Evolutionary conservation across 2,113 vertebrate genomes (phyloP).

Genomic region (Mustela lutreola): DNA sequence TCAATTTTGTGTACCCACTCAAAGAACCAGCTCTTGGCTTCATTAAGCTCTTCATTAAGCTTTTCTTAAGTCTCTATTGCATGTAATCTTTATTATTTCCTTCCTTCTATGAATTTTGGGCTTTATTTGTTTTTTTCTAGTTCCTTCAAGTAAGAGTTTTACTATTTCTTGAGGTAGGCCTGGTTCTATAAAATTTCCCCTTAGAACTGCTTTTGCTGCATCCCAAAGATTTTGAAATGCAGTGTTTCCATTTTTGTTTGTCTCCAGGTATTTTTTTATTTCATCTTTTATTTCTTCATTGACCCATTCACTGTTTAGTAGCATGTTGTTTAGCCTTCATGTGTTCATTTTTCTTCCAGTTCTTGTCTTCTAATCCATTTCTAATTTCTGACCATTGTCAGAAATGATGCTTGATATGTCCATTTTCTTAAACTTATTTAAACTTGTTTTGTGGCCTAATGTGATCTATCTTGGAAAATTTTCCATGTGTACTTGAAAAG

Average conservation of each 20-base stretch:
- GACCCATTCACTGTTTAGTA: neutral
- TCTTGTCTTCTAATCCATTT: neutral
- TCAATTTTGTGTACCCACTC: neutral
- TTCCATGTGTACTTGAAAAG: neutral
- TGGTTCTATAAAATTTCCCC: neutral
- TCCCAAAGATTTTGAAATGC: neutral
- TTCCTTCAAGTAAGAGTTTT: neutral
- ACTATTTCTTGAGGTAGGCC: neutral
- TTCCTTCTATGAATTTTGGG: neutral
- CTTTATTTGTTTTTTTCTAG: neutral
- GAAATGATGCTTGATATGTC: neutral
- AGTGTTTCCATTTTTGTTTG: neutral
- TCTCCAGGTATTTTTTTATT: neutral
- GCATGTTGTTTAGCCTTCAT: neutral
- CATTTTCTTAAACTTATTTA: neutral
- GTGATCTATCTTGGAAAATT: neutral
- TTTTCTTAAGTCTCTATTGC: neutral
- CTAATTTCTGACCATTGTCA: neutral
- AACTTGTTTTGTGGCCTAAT: neutral
- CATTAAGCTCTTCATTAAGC: neutral
- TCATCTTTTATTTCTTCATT: neutral
- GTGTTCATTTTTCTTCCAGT: neutral
- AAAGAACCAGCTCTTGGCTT: neutral
- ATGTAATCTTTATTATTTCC: neutral
- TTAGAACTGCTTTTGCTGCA: neutral